Evolutionary conservation across 2,888 invertebrate genomes (phyloP), one percentile per base, ranked within the genome.

Genomic region (Parnassius apollo): DNA sequence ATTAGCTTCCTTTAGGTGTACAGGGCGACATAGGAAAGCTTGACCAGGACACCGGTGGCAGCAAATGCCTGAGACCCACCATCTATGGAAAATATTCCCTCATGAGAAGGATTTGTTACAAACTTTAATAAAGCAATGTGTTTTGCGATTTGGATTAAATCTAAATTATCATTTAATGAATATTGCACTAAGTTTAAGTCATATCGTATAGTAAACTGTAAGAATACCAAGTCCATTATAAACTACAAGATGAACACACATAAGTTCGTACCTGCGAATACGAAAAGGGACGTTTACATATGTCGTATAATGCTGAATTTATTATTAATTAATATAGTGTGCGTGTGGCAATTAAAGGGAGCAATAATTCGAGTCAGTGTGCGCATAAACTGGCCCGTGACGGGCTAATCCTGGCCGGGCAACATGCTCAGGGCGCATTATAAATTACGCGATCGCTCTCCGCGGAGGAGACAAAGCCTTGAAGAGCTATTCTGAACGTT

Each of bases 401-500:
- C 83, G 83, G 82, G 81, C 82, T 86, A 86, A 88, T 87, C 86
- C 76, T 62, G 67, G 61, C 65, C 66, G 65, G 69, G 68, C 68
- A 69, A 74, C 77, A 72, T 81, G 82, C 76, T 73, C 77, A 51
- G 75, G 78, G 82, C 82, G 66, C 67, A 71, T 71, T 75, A 78
- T 85, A 86, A 87, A 85, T 88, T 81, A 86, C 82, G 68, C 75
- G 80, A 85, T 82, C 77, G 75, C 77, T 70, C 68, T 72, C 71
- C 68, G 71, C 72, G 66, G 65, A 70, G 80, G 80, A 80, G 79
- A 83, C 82, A 83, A 85, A 80, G 77, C 71, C 56, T 68, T 66
- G 64, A 25, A 13, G 71, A 42, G 61, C 56, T 56, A 61, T 50
- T 56, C 56, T 56, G 45, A 22, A 51, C 22, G 49, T n/a, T 46